A percentile compares a stretch with the other conserved stretches of the same genome.
phyloP scores from a whole-genome alignment of 2,797 vertebrate genomes.

The Arrhamphus sclerolepis region DNA sequence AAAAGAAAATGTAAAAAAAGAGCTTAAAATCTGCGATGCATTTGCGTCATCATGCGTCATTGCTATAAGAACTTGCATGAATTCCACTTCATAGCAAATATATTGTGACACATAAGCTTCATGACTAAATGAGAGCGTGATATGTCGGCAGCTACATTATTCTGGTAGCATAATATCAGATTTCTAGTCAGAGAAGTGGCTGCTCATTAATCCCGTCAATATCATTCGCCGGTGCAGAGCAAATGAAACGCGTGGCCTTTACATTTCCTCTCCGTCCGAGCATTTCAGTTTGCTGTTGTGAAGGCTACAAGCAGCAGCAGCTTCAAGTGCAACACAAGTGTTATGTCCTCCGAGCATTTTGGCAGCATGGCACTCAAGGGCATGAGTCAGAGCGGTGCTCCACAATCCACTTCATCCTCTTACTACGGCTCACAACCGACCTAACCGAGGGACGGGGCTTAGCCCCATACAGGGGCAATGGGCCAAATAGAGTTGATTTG shows the following conservation, averaged over 20 bases:
- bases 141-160: slow-evolving; percentile 1
- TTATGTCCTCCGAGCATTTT: slow-evolving; percentile 57
- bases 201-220: slow-evolving; percentile 21
- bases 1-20: not conserved
- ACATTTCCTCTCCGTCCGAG: slow-evolving; percentile 3
- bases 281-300: slow-evolving; percentile 23
- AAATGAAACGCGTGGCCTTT: slow-evolving; percentile 25
- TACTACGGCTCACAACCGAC: slow-evolving; percentile 62
- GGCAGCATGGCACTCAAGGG: slow-evolving; percentile 62
- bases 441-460: slow-evolving; percentile 61
- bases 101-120: too few relatives aligned
- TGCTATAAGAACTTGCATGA: slow-evolving; percentile 8
- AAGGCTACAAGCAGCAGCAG: slow-evolving; percentile 29
- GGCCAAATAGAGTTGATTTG: slow-evolving; percentile 67
- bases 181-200: slow-evolving; percentile 10
- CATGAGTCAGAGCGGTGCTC: slow-evolving; percentile 73
- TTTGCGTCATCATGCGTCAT: not conserved
- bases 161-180: slow-evolving; percentile 5
- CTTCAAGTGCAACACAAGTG: slow-evolving; percentile 42
- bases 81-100: slow-evolving; percentile 4
- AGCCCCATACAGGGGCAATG: slow-evolving; percentile 47
- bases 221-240: slow-evolving; percentile 2
- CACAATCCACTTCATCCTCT: slow-evolving; percentile 78
- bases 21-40: not conserved
- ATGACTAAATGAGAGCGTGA: not conserved